These are phyloP conservation scores for Piaya cayana DNA, from an alignment of 2,113 vertebrate genomes.

Conservation along the genomic window DNA sequence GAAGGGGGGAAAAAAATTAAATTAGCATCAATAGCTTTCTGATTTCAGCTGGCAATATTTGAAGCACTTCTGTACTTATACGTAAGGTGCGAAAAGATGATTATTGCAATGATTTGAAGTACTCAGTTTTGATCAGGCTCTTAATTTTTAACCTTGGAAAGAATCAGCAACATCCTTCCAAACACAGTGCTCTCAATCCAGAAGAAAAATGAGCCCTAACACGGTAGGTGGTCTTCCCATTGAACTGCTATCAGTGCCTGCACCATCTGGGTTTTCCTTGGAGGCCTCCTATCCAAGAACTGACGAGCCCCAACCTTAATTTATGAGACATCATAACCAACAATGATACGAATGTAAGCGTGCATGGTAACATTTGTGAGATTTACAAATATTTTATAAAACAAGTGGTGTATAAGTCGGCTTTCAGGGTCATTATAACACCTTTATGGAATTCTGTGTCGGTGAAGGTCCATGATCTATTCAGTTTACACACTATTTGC, in stretches of 20 bases:
- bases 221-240: constrained; percentile 68
- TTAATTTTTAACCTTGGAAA: constrained; percentile 9
- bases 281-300: constrained; percentile 52
- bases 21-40: not conserved
- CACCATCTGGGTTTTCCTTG: constrained; percentile 70
- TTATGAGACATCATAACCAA: constrained; percentile 65
- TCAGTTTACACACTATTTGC: not conserved
- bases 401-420: not conserved
- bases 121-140: not conserved
- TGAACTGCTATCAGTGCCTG: constrained; percentile 57
- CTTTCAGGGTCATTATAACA: not conserved
- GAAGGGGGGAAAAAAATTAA: not conserved
- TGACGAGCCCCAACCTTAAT: constrained; percentile 65
- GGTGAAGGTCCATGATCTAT: not conserved
- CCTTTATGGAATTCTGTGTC: not conserved
- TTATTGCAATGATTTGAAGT: not conserved
- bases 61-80: not conserved
- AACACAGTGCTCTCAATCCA: not conserved
- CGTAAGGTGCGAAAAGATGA: not conserved
- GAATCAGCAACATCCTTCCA: not conserved
- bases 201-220: constrained; percentile 50
- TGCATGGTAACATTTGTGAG: not conserved
- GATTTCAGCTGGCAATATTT: not conserved
- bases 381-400: constrained; percentile 13
- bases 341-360: not conserved